Percentiles rank a stretch among this genome's conserved stretches.
Conservation (phyloP, 2,888 invertebrate genomes). For the Parasteatoda lunata region DNA sequence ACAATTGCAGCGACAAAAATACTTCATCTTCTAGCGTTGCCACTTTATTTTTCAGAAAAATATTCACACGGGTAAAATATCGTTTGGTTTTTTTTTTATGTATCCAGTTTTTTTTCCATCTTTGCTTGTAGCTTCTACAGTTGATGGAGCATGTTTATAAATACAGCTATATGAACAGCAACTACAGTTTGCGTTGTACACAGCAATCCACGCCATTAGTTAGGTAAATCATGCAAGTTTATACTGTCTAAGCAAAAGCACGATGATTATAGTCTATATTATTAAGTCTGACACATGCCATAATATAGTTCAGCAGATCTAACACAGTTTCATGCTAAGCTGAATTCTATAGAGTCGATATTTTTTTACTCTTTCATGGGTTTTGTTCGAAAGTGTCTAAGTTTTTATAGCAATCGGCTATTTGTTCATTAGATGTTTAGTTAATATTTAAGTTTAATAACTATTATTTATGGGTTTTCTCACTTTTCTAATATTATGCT, state of each 20-base stretch:
- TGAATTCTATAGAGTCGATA: neutral
- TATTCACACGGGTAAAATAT: slow-evolving; percentile 49
- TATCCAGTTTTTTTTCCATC: slow-evolving; percentile 8
- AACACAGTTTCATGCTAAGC: slow-evolving; percentile 11
- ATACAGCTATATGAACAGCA: slow-evolving; percentile 3
- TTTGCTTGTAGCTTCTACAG: slow-evolving; percentile 10
- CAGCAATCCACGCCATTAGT: slow-evolving; percentile 2
- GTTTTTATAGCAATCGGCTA: no score
- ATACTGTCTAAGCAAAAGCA: slow-evolving; percentile 7
- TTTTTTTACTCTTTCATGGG: neutral
- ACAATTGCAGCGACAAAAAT: slow-evolving; percentile 29
- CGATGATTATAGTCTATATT: neutral
- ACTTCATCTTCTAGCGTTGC: slow-evolving; percentile 18
- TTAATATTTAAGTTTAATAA: no score
- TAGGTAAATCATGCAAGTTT: neutral
- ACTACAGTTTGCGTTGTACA: neutral
- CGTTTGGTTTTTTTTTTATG: slow-evolving; percentile 17
- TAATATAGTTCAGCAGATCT: slow-evolving; percentile 1
- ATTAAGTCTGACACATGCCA: neutral
- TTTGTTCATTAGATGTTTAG: no score
- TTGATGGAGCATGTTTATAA: neutral
- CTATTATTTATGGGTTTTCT: no score
- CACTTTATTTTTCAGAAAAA: slow-evolving; percentile 42
- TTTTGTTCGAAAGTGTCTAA: no score
- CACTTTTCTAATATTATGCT: no score